phyloP scores from a whole-genome alignment of 2,797 vertebrate genomes.

The Megalops cyprinoides region DNA sequence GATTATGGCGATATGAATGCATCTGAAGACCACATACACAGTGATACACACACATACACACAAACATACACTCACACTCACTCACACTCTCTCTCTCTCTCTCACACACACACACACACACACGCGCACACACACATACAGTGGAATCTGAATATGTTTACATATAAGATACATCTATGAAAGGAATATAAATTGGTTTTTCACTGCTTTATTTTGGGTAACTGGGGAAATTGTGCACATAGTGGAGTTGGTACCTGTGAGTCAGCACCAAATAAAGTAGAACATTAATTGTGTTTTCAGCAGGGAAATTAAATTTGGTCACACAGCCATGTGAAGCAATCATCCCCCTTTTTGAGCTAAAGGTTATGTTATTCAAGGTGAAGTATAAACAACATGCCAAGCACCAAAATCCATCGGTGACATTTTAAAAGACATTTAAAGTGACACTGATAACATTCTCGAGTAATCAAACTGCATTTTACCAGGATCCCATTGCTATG shows the following conservation, averaged over 20 bases:
- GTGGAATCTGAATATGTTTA: not conserved
- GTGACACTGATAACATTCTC: not conserved
- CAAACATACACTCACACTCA: too few species aligned
- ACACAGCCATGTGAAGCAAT: not conserved
- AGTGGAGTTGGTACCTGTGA: not conserved
- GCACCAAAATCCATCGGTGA: not conserved
- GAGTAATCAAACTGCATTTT: not conserved
- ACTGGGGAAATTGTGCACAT: not conserved
- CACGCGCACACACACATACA: too few species aligned
- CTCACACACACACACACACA: too few species aligned
- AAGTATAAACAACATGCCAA: not conserved
- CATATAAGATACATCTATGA: not conserved
- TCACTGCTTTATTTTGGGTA: not conserved
- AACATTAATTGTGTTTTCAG: not conserved
- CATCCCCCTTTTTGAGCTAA: not conserved
- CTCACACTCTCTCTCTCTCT: too few species aligned
- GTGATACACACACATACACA: too few species aligned
- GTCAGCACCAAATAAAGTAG: not conserved
- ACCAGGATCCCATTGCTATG: not conserved
- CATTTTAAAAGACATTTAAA: not conserved
- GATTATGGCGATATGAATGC: not conserved
- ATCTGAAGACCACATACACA: too few species aligned
- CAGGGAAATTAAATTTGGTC: not conserved
- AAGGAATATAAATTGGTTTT: not conserved
- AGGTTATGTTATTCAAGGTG: conserved; percentile 9